Percentiles rank a stretch among this genome's conserved stretches.
phyloP scores from a whole-genome alignment of 2,113 vertebrate species.

The Craseonycteris thonglongyai region DNA sequence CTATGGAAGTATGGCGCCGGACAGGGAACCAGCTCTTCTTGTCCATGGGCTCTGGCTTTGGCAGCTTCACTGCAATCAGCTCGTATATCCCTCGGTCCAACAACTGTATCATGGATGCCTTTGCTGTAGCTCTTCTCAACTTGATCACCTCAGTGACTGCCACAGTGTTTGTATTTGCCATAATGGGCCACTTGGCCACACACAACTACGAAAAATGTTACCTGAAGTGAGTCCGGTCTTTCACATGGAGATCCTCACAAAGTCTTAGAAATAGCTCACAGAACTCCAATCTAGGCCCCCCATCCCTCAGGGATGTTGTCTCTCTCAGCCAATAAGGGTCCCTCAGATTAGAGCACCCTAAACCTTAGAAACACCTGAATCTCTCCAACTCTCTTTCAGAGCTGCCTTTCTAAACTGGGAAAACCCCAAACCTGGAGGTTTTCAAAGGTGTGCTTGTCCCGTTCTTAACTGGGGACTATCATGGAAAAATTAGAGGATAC shows the following conservation, averaged over 20 bases:
- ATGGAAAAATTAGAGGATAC: background rate
- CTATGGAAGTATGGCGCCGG: slow-evolving; percentile 86
- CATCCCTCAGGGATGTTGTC: background rate
- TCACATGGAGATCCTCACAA: background rate
- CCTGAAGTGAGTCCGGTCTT: background rate
- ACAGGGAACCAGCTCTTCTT: slow-evolving; percentile 88
- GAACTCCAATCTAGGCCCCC: background rate
- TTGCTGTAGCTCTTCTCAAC: slow-evolving; percentile 83
- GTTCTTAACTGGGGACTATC: background rate
- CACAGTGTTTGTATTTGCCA: slow-evolving; percentile 83
- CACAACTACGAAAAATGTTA: background rate
- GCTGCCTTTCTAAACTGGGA: background rate
- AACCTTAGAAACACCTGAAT: background rate
- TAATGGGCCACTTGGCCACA: slow-evolving; percentile 70
- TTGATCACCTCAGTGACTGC: slow-evolving; percentile 83
- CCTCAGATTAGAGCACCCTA: background rate
- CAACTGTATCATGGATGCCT: slow-evolving; percentile 86
- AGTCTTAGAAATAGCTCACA: background rate
- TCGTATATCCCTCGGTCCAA: slow-evolving; percentile 86
- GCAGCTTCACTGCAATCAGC: slow-evolving; percentile 87
- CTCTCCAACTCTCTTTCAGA: background rate
- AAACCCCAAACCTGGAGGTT: background rate
- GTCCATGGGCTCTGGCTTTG: slow-evolving; percentile 85
- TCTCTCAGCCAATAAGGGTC: background rate
- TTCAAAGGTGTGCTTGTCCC: background rate